These are phyloP conservation scores for Byasa hedistus DNA, from an alignment of 2,888 invertebrate species.

Conservation along the genomic window DNA sequence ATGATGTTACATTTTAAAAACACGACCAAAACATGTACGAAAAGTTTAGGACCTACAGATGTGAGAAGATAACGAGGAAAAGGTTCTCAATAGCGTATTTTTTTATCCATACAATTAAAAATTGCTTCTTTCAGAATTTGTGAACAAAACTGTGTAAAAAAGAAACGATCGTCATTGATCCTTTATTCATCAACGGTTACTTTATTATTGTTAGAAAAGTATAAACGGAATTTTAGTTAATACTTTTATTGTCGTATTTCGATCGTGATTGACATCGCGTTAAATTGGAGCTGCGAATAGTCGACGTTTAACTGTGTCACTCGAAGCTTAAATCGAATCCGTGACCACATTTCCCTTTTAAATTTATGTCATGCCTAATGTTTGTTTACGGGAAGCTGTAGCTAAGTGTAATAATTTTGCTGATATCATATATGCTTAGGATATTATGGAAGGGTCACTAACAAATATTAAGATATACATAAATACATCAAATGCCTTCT, in stretches of 20 bases:
- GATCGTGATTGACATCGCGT: slow-evolving; percentile 14
- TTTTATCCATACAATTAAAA: no score
- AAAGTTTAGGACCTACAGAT: no score
- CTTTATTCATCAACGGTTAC: no score
- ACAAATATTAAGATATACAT: not conserved
- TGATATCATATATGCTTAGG: not conserved
- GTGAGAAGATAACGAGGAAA: no score
- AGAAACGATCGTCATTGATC: no score
- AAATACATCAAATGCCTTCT: not conserved
- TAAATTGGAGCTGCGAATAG: slow-evolving; percentile 22
- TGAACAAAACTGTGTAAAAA: no score
- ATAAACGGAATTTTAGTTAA: not conserved
- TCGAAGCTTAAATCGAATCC: not conserved
- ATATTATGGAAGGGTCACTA: not conserved
- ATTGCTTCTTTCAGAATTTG: no score
- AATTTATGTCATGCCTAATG: not conserved
- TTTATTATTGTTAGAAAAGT: no score
- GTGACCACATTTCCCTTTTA: slow-evolving; percentile 1
- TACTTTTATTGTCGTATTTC: slow-evolving; percentile 4
- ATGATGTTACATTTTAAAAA: no score
- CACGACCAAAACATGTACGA: no score
- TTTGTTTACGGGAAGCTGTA: not conserved
- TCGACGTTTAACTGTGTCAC: slow-evolving; percentile 16
- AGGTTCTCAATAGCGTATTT: no score
- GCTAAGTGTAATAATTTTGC: not conserved